These are phyloP conservation scores for Clusia tigrina DNA, from an alignment of 2,888 invertebrate genomes.

Conservation along the genomic window DNA sequence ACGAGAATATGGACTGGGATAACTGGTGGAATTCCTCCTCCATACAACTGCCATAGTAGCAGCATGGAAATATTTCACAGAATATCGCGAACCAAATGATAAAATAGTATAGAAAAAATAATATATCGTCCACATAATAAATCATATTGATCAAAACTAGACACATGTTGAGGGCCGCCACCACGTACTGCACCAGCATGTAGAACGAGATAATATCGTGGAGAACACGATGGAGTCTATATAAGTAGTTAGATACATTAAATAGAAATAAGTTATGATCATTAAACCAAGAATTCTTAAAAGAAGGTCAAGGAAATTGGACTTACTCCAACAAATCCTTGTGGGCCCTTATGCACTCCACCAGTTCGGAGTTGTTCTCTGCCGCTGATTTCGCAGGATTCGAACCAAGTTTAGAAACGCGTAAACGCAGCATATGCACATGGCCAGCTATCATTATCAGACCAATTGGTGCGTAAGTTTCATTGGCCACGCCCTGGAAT, in stretches of 20 bases:
- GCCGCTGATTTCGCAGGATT: neutral
- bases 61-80: constrained; percentile 32
- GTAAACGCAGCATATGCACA: constrained; percentile 31
- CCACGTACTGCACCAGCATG: constrained; percentile 12
- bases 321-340: constrained; percentile 36
- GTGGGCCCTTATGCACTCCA: constrained; percentile 36
- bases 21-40: constrained; percentile 33
- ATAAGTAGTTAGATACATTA: no score
- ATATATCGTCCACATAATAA: constrained; percentile 29
- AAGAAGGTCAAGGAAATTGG: no score
- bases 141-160: constrained; percentile 28
- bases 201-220: constrained; percentile 4
- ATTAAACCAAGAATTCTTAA: no score
- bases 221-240: no score
- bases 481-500: constrained; percentile 31
- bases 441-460: constrained; percentile 37
- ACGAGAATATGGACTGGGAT: constrained; percentile 31
- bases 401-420: constrained; percentile 33
- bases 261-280: no score
- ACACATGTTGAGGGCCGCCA: constrained; percentile 31
- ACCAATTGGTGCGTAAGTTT: constrained; percentile 32
- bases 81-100: constrained; percentile 30
- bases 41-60: constrained; percentile 33
- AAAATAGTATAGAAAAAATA: constrained; percentile 27
- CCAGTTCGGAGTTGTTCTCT: constrained; percentile 28